Conservation (phyloP, 2,113 vertebrate genomes). For the Xiphias gladius region DNA sequence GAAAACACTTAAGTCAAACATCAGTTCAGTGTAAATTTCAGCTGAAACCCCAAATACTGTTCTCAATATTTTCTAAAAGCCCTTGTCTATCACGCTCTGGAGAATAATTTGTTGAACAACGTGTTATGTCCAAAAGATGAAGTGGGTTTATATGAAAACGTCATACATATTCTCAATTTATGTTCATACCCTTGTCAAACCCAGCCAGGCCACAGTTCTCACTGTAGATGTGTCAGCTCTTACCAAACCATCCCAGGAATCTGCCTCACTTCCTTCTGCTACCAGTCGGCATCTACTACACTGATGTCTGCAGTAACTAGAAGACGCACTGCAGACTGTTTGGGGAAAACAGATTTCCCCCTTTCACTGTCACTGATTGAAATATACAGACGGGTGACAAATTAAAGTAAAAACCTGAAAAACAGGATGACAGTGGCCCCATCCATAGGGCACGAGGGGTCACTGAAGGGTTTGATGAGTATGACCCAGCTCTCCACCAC, state of each 20-base stretch:
- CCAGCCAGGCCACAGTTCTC: background rate
- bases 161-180: background rate
- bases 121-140: background rate
- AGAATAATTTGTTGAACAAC: background rate
- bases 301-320: background rate
- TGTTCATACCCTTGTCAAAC: background rate
- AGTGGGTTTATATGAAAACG: background rate
- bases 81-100: background rate
- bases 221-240: background rate
- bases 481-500: too few species aligned
- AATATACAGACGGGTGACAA: background rate
- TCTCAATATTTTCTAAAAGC: background rate
- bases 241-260: constrained; percentile 26
- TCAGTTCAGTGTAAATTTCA: background rate
- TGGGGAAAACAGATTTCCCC: background rate
- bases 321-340: background rate
- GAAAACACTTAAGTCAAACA: too few species aligned
- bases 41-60: background rate
- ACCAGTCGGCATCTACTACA: background rate
- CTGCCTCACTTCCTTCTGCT: background rate
- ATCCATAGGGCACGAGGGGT: too few species aligned
- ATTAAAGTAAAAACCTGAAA: too few species aligned
- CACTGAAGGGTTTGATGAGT: too few species aligned
- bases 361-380: constrained; percentile 1
- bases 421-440: too few species aligned